A percentile compares a stretch with the other conserved stretches of the same genome.
Conservation (phyloP, 2,113 vertebrate genomes). For the Strix aluco region DNA sequence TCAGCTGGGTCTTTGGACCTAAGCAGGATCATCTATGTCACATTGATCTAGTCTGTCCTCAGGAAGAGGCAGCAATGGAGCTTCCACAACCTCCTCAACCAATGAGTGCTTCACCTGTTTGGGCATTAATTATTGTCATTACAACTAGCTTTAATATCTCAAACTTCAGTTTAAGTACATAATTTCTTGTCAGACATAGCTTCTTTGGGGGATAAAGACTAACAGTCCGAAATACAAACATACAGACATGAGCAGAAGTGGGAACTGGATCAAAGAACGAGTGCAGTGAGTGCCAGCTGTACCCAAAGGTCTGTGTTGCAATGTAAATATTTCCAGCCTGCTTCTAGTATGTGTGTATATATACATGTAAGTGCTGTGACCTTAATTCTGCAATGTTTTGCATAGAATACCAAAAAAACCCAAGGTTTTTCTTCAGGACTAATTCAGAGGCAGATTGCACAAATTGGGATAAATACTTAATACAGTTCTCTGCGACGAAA, state of each 20-base stretch:
- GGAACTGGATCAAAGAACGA: background rate
- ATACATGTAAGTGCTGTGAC: background rate
- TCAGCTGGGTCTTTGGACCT: background rate
- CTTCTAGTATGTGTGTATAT: background rate
- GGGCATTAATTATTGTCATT: background rate
- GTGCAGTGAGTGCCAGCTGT: background rate
- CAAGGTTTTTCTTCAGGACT: background rate
- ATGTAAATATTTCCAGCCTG: background rate
- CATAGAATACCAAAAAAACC: accelerated
- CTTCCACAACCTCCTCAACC: background rate
- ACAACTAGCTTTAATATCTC: background rate
- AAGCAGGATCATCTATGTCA: background rate
- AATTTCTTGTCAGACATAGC: background rate
- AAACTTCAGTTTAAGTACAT: background rate
- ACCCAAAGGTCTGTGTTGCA: background rate
- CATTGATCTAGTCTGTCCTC: background rate
- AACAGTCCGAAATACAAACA: background rate
- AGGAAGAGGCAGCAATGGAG: background rate
- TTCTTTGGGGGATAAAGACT: background rate
- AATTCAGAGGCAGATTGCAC: background rate
- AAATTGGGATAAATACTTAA: background rate
- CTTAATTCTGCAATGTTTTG: background rate
- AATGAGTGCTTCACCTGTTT: background rate
- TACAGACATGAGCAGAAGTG: background rate
- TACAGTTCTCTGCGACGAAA: background rate